Conservation (phyloP, 2,113 vertebrate species). For the Carlito syrichta region DNA sequence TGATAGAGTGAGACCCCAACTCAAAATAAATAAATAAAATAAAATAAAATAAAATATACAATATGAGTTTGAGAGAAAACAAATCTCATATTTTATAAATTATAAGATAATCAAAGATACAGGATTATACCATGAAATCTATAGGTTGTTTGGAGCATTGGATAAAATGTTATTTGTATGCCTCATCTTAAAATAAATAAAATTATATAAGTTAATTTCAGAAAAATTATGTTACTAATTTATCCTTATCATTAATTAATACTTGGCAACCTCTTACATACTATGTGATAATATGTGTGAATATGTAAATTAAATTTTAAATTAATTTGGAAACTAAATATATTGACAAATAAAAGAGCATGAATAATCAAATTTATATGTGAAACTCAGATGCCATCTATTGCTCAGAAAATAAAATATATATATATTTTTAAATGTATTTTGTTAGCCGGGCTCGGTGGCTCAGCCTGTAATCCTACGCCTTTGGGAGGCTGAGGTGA, state of each 20-base stretch:
- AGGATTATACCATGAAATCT: background rate
- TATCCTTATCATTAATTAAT: background rate
- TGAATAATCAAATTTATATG: background rate
- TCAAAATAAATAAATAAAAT: no score
- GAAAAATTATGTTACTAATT: background rate
- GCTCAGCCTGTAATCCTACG: no score
- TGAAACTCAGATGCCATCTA: background rate
- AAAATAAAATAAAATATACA: no score
- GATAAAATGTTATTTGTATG: background rate
- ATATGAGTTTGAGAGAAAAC: background rate
- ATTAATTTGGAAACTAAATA: background rate
- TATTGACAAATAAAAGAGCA: background rate
- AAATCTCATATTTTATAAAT: background rate
- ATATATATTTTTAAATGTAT: background rate
- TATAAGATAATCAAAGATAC: background rate
- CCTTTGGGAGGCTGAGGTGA: no score
- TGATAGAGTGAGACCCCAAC: no score
- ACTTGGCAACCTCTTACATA: background rate
- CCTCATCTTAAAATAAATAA: background rate
- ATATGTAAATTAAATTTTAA: background rate
- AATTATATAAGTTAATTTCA: background rate
- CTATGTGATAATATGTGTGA: background rate
- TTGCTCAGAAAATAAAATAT: background rate
- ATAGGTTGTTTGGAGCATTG: background rate
- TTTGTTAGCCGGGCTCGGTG: no score